Base-by-base conservation (phyloP, 2,113 vertebrate genomes). In the Echinops telfairi region DNA sequence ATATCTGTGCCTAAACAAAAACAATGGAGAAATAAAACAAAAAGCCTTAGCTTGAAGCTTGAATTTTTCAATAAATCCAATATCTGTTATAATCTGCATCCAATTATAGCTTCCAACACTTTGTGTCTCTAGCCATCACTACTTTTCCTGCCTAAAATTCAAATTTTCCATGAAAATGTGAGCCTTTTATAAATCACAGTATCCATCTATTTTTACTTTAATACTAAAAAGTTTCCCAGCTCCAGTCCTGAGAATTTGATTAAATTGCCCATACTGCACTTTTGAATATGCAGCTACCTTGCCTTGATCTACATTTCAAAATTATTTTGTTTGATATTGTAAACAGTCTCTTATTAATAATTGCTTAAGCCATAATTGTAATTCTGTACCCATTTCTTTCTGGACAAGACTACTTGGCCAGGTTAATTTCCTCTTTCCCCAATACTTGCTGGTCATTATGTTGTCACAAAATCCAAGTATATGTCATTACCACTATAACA, bases 111-210 rank as follows among this genome's bases (percentile, higher is more conserved):
- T 16, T 82, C 38, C 14, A 70, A 27, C 71, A 31, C 60, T 84
- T 22, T 38, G 25, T 20, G 40, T 80, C 15, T 66, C 33, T 2
- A 75, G 31, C 5, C 14, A 25, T 64, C 66, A 82, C 43, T 57
- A 3, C 5, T 73, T 36, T 81, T 62, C 17, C n/a, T 70, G 19
- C 15, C 23, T 70, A 58, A 20, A 25, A 27, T 31, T 88, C 20
- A 88, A 82, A 2, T 93, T 75, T 17, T 71, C 27, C 43, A 10
- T 84, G 84, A 62, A 6, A 88, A 84, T 80, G 78, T 91, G 20
- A 95, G 43, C 29, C 22, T 66, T 75, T 84, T 88, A 43, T 68
- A 75, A 88, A 60, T 58, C 29, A 80, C n/a, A 76, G 17, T 62
- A 15, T 57, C 5, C 38, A 84, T 38, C 4, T 53, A 27, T 88